Percentiles rank a stretch among this genome's conserved stretches.
Evolutionary conservation across 2,797 vertebrate genomes (phyloP).

Genomic region (Champsocephalus gunnari): DNA sequence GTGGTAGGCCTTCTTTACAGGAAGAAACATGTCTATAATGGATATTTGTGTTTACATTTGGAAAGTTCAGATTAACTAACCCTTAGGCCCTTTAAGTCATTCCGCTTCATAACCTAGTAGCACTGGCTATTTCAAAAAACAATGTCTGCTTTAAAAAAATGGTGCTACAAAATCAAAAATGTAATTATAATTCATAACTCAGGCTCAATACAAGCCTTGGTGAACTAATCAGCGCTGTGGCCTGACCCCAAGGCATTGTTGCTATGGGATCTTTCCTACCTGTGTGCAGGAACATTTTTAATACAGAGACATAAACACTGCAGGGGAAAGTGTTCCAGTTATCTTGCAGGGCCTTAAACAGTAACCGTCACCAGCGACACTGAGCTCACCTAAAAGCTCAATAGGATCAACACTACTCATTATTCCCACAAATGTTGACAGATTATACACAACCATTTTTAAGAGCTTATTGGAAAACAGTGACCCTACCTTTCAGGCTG

Average conservation of each 20-base stretch:
- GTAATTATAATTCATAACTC: background rate
- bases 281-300: background rate
- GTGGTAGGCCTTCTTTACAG: background rate
- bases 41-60: background rate
- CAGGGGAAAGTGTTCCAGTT: constrained; percentile 14
- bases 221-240: background rate
- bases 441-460: background rate
- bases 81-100: too few relatives aligned
- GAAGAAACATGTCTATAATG: background rate
- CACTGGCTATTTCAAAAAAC: background rate
- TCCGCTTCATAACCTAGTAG: background rate
- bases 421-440: background rate
- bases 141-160: background rate
- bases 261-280: background rate
- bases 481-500: constrained; percentile 56
- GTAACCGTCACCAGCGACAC: background rate
- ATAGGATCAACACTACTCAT: background rate
- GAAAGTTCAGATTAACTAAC: too few relatives aligned
- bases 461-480: background rate
- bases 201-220: background rate
- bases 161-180: background rate
- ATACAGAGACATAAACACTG: background rate
- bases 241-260: background rate
- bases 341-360: background rate
- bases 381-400: background rate